Conservation (phyloP, 2,113 vertebrate genomes). For the Poicephalus gulielmi region DNA sequence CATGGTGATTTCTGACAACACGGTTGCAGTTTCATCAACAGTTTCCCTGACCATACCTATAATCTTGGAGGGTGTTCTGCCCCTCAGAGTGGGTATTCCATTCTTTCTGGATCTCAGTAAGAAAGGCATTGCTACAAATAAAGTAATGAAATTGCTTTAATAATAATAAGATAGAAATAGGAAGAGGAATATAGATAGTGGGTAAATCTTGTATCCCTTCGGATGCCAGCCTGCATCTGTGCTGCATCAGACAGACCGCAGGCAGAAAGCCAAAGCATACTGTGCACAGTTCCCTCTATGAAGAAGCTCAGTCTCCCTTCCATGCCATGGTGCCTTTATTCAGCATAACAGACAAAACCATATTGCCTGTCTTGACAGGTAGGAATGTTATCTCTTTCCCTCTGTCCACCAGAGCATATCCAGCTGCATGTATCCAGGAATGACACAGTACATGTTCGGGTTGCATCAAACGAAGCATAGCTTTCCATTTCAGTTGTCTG, state of each 20-base stretch:
- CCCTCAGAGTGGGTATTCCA: accelerated
- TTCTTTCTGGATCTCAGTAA: not conserved
- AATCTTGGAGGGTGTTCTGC: not conserved
- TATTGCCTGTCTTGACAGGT: not conserved
- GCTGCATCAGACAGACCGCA: accelerated
- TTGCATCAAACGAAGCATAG: not conserved
- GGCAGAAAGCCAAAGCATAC: accelerated
- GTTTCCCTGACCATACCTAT: not conserved
- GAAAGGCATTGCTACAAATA: not conserved
- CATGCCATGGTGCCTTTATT: not conserved
- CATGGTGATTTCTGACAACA: not conserved
- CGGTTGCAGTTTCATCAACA: not conserved
- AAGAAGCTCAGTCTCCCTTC: not conserved
- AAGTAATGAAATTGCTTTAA: not conserved
- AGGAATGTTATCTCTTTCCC: not conserved
- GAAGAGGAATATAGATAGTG: not conserved
- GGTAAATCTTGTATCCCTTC: not conserved
- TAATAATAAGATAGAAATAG: not conserved
- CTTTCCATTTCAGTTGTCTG: not conserved
- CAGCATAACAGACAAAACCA: not conserved
- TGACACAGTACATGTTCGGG: not conserved
- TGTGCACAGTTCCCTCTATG: accelerated
- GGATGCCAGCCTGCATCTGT: not conserved
- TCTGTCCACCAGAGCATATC: not conserved
- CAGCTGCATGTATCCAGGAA: not conserved